These are phyloP conservation scores for Neomicropteryx cornuta DNA, from an alignment of 1,140 invertebrate genomes.

Conservation along the genomic window DNA sequence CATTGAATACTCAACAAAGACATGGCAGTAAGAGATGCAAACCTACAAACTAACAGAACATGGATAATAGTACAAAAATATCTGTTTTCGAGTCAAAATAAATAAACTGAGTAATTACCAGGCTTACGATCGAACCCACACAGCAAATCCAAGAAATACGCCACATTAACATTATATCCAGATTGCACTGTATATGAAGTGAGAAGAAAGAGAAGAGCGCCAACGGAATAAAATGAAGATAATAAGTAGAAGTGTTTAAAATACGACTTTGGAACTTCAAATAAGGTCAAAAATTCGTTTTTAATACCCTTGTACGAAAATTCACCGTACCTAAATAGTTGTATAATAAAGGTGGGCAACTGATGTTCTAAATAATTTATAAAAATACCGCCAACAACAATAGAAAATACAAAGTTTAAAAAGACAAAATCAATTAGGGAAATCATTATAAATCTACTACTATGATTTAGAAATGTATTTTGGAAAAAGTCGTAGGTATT, in stretches of 20 bases:
- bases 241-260: conserved; percentile 67
- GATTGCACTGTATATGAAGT: conserved; percentile 30
- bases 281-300: conserved; percentile 32
- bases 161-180: conserved; percentile 5
- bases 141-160: conserved; percentile 2
- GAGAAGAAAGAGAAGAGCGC: conserved; percentile 35
- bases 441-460: conserved; percentile 27
- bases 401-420: conserved; percentile 33
- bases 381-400: conserved; percentile 42
- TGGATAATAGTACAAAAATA: conserved; percentile 2
- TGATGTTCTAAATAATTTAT: conserved; percentile 49
- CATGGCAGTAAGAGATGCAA: conserved; percentile 44
- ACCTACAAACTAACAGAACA: conserved; percentile 41
- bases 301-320: conserved; percentile 42
- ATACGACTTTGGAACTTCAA: conserved; percentile 62
- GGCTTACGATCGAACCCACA: not conserved
- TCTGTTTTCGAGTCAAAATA: conserved; percentile 1
- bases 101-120: not conserved
- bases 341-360: conserved; percentile 47
- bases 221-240: conserved; percentile 40
- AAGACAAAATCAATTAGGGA: conserved; percentile 47
- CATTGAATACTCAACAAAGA: conserved; percentile 56
- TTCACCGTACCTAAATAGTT: conserved; percentile 57
- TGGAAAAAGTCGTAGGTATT: no score
- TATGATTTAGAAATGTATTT: no score